Conservation (phyloP, 1,140 invertebrate genomes). For the Heliconius congener region DNA sequence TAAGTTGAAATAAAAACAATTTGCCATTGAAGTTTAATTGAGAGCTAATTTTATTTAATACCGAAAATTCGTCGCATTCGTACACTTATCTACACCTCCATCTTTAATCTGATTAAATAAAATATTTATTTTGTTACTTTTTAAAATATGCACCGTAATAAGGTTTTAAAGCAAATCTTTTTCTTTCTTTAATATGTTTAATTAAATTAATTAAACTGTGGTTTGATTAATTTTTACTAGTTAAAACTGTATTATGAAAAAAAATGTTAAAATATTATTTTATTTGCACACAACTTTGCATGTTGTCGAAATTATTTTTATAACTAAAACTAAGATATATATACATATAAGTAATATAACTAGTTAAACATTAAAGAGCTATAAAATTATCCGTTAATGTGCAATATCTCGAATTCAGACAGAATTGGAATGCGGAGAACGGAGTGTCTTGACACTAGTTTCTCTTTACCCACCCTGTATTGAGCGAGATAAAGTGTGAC, state of each 20-base stretch:
- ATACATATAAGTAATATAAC: too few relatives aligned
- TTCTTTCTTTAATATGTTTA: background rate
- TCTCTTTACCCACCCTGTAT: too few relatives aligned
- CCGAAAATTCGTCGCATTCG: conserved; percentile 6
- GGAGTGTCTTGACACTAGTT: too few relatives aligned
- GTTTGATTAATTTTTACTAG: background rate
- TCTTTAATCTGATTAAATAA: conserved; percentile 6
- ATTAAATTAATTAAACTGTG: background rate
- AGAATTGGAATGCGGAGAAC: too few relatives aligned
- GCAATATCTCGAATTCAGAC: too few relatives aligned
- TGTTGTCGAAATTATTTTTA: too few relatives aligned
- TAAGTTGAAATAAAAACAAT: background rate
- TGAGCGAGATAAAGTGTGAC: too few relatives aligned
- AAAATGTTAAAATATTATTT: too few relatives aligned
- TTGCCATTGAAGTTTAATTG: background rate
- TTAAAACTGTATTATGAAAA: background rate
- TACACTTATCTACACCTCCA: background rate
- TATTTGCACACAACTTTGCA: too few relatives aligned
- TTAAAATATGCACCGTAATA: background rate
- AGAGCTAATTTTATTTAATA: background rate
- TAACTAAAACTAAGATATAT: too few relatives aligned
- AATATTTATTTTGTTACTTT: background rate
- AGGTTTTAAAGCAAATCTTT: background rate
- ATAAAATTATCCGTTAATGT: too few relatives aligned
- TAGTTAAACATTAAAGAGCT: too few relatives aligned